A percentile compares a stretch with the other conserved stretches of the same genome.
These are phyloP conservation scores for Dicranocentrus wangi DNA, from an alignment of 2,888 invertebrate species.

Conservation along the genomic window DNA sequence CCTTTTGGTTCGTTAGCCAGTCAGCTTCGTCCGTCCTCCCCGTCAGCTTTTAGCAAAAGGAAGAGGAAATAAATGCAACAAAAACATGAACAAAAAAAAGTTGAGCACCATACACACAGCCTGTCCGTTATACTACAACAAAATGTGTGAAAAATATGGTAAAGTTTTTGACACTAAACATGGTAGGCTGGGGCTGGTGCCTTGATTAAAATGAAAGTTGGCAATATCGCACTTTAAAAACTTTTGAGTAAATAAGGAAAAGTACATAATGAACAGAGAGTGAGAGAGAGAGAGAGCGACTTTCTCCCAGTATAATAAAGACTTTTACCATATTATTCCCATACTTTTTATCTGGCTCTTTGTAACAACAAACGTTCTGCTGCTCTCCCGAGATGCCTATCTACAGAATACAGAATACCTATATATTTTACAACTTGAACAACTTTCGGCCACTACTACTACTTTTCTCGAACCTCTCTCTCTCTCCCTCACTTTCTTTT, in stretches of 20 bases:
- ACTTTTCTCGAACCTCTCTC: too few relatives aligned
- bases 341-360: too few relatives aligned
- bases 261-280: constrained; percentile 40
- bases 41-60: neutral
- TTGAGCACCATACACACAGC: too few relatives aligned
- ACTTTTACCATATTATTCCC: neutral
- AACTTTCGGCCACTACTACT: neutral
- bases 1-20: too few relatives aligned
- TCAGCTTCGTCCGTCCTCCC: too few relatives aligned
- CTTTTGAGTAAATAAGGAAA: constrained; percentile 36
- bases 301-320: neutral
- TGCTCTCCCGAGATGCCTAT: neutral
- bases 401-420: neutral
- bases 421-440: neutral
- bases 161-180: constrained; percentile 17
- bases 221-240: constrained; percentile 14
- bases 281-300: too few relatives aligned
- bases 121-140: neutral
- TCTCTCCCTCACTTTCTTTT: neutral
- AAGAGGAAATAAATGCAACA: too few relatives aligned
- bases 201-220: constrained; percentile 46
- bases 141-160: constrained; percentile 13
- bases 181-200: neutral
- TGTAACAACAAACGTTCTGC: too few relatives aligned
- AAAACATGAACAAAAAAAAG: too few relatives aligned